Percentiles rank a stretch among this genome's conserved stretches.
Conservation (phyloP, 2,888 invertebrate genomes). For the Pyralis farinalis region DNA sequence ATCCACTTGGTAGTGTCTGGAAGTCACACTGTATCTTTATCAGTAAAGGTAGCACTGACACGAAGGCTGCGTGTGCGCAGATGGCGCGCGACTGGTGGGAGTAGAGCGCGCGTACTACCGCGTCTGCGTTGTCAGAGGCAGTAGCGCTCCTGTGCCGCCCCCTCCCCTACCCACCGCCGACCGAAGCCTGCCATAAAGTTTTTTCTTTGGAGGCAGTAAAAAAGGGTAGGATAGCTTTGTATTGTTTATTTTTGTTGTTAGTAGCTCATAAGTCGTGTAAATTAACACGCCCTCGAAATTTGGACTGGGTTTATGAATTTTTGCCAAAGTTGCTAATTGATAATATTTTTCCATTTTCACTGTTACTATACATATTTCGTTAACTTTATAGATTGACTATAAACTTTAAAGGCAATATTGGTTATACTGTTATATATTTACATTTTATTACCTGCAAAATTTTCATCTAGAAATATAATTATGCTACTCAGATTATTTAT, state of each 20-base stretch:
- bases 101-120: constrained; percentile 75
- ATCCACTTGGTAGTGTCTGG: constrained; percentile 49
- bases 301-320: constrained; percentile 54
- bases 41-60: constrained; percentile 33
- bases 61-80: constrained; percentile 65
- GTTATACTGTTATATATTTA: not conserved
- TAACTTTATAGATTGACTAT: not conserved
- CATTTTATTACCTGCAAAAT: too few species aligned
- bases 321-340: constrained; percentile 50
- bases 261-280: constrained; percentile 75
- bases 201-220: constrained; percentile 71
- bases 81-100: constrained; percentile 67
- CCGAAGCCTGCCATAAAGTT: constrained; percentile 65
- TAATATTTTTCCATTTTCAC: constrained; percentile 28
- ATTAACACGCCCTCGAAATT: constrained; percentile 65
- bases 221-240: constrained; percentile 71
- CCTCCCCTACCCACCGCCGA: constrained; percentile 35
- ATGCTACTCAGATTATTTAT: not conserved
- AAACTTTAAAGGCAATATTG: not conserved
- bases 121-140: constrained; percentile 62
- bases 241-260: constrained; percentile 79
- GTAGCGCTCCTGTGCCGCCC: constrained; percentile 63
- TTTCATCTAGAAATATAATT: too few species aligned
- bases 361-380: constrained; percentile 5
- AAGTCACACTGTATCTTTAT: constrained; percentile 32